Base-by-base conservation (phyloP, 2,888 invertebrate species). In the Willowsia nigromaculata region DNA sequence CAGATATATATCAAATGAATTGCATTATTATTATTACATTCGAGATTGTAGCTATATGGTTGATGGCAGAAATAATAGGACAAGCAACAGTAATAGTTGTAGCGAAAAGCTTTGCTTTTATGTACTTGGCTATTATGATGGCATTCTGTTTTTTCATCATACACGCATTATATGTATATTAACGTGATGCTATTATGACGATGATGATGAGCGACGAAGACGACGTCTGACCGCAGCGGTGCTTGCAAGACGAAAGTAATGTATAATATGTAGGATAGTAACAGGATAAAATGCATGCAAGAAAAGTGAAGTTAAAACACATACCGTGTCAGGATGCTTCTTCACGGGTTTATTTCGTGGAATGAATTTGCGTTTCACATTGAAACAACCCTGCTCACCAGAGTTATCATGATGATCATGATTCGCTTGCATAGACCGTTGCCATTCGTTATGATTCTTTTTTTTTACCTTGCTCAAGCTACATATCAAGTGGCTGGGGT, bases 71-170 rank as follows among this genome's bases (percentile, higher is more conserved):
- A 85, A 89, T 89, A 89, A 90, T 90, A 56, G 89, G 89, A 37
- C 90, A 90, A 86, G 86, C 90, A 90, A 90, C 90, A 85, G 90
- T 90, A 90, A 65, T 90, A 43, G 85, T 90, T 90, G 90, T 90
- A 90, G 86, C 62, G 43, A 53, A 65, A 80, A 74, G 47, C 22
- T 82, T 50, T 37, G 81, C 40, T 22, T 81, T 40, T 65, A 22
- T 22, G n/a, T n/a, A n/a, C n/a, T n/a, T n/a, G n/a, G n/a, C n/a
- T n/a, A 68, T 27, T 18, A 43, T 43, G 40, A 33, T 82, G 65
- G 37, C 43, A 62, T 43, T 81, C 22, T 47, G 6, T 62, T 62
- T 62, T 40, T 59, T 5, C 18, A 33, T 37, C n/a, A 15, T n/a
- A 18, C 50, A 4, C 30, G 30, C 9, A 62, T 62, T 18, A 2